Base-by-base conservation (phyloP, 2,888 invertebrate genomes). In the Mimas tiliae region DNA sequence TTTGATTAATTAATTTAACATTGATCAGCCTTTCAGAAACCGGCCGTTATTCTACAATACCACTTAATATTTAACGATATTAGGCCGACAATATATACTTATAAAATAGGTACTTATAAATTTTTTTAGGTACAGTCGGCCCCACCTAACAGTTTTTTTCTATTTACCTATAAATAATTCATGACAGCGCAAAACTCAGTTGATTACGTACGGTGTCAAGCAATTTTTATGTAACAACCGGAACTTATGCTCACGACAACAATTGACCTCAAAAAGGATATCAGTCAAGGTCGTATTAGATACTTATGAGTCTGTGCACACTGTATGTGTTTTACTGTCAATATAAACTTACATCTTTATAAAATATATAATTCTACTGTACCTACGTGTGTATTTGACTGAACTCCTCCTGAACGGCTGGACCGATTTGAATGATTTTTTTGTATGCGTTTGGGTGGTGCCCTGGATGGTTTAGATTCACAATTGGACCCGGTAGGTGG, bases 251-350 rank as follows among this genome's bases (percentile, higher is more conserved):
- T 42, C 51, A 16, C 48, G 62, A 53, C 53, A 63, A 65, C 34
- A 27, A 33, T 27, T 21, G 66, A 66, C 68, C 65, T 68, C 65
- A 66, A 27, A 65, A 66, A 66, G 62, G 68, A 65, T 65, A 64
- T 52, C 53, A 62, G 53, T 65, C 66, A 66, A 68, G 68, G 68
- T 62, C 33, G 62, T n/a, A 53, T 45, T 11, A 34, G 16, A 47
- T 65, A 58, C 16, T 47, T 64, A 64, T 33, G 27, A 42, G 45
- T 27, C 65, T 1, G 45, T 7, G 34, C 45, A 52, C 52, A 45
- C 19, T 34, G 11, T 47, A 11, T 1, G 58, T 58, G 16, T 58
- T 55, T 55, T 55, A 55, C 38, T 16, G 55, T n/a, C 53, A 55
- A 38, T 55, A 16, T 38, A 55, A 34, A 34, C 38, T 55, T 38